phyloP scores from a whole-genome alignment of 2,797 vertebrate genomes.

The Distichodus sexfasciatus region DNA sequence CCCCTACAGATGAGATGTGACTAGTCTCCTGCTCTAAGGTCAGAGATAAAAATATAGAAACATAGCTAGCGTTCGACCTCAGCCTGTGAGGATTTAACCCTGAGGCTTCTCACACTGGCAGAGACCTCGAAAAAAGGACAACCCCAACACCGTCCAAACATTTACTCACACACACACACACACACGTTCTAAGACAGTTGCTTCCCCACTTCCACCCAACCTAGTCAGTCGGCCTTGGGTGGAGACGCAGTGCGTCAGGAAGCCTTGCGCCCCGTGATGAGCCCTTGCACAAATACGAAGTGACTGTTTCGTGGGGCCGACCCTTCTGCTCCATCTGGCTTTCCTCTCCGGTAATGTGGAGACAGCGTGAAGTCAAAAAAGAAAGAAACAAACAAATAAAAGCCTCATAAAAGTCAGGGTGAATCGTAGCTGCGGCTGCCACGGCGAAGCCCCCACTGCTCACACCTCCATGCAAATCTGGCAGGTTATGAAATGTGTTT shows the following conservation, averaged over 20 bases:
- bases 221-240: conserved; percentile 45
- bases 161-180: too few relatives aligned
- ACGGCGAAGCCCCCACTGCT: not conserved
- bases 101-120: not conserved
- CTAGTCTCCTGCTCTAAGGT: too few relatives aligned
- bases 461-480: conserved; percentile 55
- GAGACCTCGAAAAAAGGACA: not conserved
- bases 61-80: not conserved
- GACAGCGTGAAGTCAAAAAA: conserved; percentile 22
- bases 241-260: conserved; percentile 43
- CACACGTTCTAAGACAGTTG: not conserved
- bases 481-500: conserved; percentile 66
- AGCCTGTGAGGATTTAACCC: not conserved
- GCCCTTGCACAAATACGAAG: conserved; percentile 52
- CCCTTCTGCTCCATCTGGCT: conserved; percentile 53
- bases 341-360: conserved; percentile 24
- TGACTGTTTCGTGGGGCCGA: conserved; percentile 49
- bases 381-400: conserved; percentile 19
- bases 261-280: conserved; percentile 34
- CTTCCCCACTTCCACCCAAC: not conserved
- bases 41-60: not conserved
- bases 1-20: too few relatives aligned
- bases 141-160: too few relatives aligned
- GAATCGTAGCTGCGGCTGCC: conserved; percentile 1
- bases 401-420: conserved; percentile 18